Conservation (phyloP, 2,797 vertebrate species). For the Meriones psammophilus region DNA sequence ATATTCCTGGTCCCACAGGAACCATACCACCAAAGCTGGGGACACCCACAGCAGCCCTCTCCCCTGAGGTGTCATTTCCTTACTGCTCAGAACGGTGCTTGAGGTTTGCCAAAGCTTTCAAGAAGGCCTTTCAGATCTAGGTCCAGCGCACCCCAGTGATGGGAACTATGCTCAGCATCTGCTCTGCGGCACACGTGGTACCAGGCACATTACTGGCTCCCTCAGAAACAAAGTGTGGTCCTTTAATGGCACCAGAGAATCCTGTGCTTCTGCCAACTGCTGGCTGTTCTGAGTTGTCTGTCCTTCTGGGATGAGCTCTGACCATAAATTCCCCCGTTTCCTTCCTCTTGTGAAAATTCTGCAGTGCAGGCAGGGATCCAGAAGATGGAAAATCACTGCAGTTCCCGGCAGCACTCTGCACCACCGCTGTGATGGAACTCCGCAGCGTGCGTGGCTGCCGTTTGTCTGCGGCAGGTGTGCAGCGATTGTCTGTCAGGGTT, state of each 20-base stretch:
- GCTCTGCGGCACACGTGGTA: neutral
- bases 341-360: conserved; percentile 74
- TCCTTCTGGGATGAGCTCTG: conserved; percentile 72
- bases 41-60: neutral
- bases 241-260: neutral
- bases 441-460: conserved; percentile 10
- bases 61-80: neutral
- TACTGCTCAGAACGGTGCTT: neutral
- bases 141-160: neutral
- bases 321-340: conserved; percentile 26
- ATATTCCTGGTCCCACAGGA: neutral
- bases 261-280: neutral
- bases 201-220: neutral
- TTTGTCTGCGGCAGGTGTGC: neutral
- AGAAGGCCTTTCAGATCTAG: neutral
- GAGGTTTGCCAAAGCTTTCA: neutral
- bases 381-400: conserved; percentile 53
- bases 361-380: conserved; percentile 82
- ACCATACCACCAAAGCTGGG: neutral
- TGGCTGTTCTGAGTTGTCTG: neutral
- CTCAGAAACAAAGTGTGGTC: neutral
- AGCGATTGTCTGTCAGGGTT: too few species aligned
- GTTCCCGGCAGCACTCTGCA: conserved; percentile 64
- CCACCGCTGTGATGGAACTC: neutral
- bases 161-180: neutral